These are phyloP conservation scores for Magallana angulata DNA, from an alignment of 1,140 invertebrate genomes.

Conservation along the genomic window DNA sequence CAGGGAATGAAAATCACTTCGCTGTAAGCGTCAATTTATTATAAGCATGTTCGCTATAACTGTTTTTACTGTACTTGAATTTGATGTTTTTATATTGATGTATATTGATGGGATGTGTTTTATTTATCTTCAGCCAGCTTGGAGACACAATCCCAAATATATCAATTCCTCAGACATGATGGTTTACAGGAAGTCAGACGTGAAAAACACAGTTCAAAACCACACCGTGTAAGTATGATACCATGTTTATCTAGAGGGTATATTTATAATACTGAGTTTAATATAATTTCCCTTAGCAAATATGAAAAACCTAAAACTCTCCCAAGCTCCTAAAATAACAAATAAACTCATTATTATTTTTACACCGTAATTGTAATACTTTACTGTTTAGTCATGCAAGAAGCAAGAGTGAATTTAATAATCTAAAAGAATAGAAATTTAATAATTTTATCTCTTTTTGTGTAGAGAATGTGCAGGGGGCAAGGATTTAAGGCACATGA, in stretches of 20 bases:
- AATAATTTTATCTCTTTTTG: neutral
- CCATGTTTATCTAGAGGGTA: neutral
- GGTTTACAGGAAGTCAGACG: neutral
- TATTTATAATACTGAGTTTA: neutral
- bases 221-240: neutral
- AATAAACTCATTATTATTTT: neutral
- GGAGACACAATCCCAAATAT: neutral
- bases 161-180: conserved; percentile 21
- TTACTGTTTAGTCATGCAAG: no score
- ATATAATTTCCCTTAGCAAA: neutral
- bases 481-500: neutral
- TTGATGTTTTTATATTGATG: no score
- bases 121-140: conserved; percentile 1
- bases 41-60: no score
- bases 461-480: neutral
- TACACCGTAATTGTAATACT: neutral
- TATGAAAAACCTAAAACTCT: neutral
- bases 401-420: no score
- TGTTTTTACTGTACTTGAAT: no score
- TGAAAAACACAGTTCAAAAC: neutral
- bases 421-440: no score
- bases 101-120: no score
- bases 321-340: neutral
- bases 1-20: no score
- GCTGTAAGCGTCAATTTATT: no score